These are phyloP conservation scores for Zaprionus kolodkinae DNA, from an alignment of 1,140 invertebrate genomes.

Conservation along the genomic window DNA sequence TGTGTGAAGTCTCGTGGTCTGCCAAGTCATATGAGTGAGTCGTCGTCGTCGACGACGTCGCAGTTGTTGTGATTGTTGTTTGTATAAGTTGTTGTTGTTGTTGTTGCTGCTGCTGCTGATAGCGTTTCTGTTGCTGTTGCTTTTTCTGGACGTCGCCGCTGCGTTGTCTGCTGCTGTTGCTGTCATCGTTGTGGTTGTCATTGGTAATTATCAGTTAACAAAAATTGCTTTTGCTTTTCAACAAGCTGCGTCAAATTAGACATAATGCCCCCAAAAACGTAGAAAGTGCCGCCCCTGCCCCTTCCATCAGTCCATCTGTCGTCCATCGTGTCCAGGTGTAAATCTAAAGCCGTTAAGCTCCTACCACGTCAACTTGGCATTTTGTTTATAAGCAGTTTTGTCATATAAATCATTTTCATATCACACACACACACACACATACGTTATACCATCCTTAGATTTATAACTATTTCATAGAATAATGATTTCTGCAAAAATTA, in stretches of 20 bases:
- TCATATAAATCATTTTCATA: conserved; percentile 45
- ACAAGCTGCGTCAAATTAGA: conserved; percentile 45
- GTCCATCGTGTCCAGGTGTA: conserved; percentile 28
- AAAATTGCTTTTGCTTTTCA: conserved; percentile 67
- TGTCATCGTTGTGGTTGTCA: conserved; percentile 4
- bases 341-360: conserved; percentile 41
- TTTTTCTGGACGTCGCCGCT: conserved; percentile 27
- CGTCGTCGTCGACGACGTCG: conserved; percentile 38
- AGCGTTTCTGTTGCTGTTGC: conserved; percentile 10
- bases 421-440: neutral
- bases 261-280: conserved; percentile 37
- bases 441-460: neutral
- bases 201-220: conserved; percentile 72
- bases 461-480: conserved; percentile 9
- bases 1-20: conserved; percentile 80
- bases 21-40: conserved; percentile 80
- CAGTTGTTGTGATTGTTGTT: conserved; percentile 20
- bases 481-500: neutral
- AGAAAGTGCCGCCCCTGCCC: conserved; percentile 32
- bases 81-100: conserved; percentile 28
- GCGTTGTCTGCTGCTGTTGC: conserved; percentile 31
- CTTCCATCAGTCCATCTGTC: neutral
- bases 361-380: conserved; percentile 29
- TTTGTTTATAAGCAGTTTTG: conserved; percentile 32
- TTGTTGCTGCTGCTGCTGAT: conserved; percentile 28